Conservation (phyloP, 2,888 invertebrate species). For the Desoria tigrina region DNA sequence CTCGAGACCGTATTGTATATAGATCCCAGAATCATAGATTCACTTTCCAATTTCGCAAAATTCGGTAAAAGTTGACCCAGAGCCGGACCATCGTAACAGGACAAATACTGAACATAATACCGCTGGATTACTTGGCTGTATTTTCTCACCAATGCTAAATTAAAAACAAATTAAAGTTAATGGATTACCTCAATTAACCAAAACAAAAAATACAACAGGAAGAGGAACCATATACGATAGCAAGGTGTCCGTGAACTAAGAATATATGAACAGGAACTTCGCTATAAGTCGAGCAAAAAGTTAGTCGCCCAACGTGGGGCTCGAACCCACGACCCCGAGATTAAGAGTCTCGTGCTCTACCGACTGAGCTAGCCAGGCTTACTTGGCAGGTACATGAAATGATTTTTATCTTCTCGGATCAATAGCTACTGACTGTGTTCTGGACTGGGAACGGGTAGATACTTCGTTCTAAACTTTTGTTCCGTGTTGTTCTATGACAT, state of each 20-base stretch:
- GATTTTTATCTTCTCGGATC: too few relatives aligned
- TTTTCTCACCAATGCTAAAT: constrained; percentile 76
- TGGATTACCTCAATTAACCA: too few relatives aligned
- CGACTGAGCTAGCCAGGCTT: constrained; percentile 36
- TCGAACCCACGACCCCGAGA: constrained; percentile 36
- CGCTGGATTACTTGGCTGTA: constrained; percentile 96
- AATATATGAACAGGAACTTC: too few relatives aligned
- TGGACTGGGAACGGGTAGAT: too few relatives aligned
- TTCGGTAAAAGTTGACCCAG: constrained; percentile 81
- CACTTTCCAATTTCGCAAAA: constrained; percentile 84
- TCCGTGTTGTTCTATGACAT: too few relatives aligned
- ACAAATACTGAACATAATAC: constrained; percentile 95
- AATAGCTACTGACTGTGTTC: too few relatives aligned
- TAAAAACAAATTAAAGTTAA: too few relatives aligned
- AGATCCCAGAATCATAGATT: constrained; percentile 89
- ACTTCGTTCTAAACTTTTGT: too few relatives aligned
- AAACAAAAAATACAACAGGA: too few relatives aligned
- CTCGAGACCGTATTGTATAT: constrained; percentile 84
- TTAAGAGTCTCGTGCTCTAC: constrained; percentile 36
- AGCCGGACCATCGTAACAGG: constrained; percentile 92
- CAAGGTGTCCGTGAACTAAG: too few relatives aligned
- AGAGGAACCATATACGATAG: too few relatives aligned
- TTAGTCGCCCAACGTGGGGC: constrained; percentile 32
- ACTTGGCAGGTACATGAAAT: too few relatives aligned
- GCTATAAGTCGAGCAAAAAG: constrained; percentile 24